Evolutionary conservation across 2,113 vertebrate genomes (phyloP), one percentile per base, ranked within the genome.

Genomic region (Podarcis cretensis): DNA sequence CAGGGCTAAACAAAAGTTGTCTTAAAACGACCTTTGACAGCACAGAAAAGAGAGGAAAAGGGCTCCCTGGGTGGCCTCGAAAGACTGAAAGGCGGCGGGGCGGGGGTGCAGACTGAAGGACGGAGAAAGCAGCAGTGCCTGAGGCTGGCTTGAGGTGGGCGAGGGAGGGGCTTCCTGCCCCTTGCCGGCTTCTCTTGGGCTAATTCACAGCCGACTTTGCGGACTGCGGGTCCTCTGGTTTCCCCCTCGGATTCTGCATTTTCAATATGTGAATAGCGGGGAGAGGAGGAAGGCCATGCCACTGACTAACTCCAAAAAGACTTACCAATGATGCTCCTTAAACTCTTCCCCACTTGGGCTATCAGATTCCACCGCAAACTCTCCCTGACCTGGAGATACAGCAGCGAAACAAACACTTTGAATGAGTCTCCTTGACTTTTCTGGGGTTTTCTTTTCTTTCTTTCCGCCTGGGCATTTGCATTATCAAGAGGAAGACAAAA

Each of bases 1-100:
- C 59, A 84, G 16, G 74, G 85, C 9, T 7, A 35, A 78, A 80
- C 73, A 23, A 79, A 81, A 84, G 87, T 86, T 87, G 43, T 81
- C 69, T 7, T 12, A 81, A 32, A 78, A 82, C 69, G 78, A 54
- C 90, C 86, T 74, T 77, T 89, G 83, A 25, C 59, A 35, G 68
- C 23, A 21, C 74, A 76, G 68, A 71, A 40, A 18, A 18, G 69
- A 81, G 37, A 85, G 87, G 85, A 88, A 21, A 27, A 30, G 43
- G 12, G 23, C 27, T 54, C 25, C 43, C 9, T 27, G 23, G 23
- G 4, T 32, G 54, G 54, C 54, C n/a, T 63, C n/a, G n/a, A 63
- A 16, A 59, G 79, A 63, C 3, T 21, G 57, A 63, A n/a, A 2
- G n/a, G 6, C 48, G 48, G 48, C 10, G 43, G 30, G 23, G 73